phyloP scores from a whole-genome alignment of 2,113 vertebrate genomes.

The Podilymbus podiceps region DNA sequence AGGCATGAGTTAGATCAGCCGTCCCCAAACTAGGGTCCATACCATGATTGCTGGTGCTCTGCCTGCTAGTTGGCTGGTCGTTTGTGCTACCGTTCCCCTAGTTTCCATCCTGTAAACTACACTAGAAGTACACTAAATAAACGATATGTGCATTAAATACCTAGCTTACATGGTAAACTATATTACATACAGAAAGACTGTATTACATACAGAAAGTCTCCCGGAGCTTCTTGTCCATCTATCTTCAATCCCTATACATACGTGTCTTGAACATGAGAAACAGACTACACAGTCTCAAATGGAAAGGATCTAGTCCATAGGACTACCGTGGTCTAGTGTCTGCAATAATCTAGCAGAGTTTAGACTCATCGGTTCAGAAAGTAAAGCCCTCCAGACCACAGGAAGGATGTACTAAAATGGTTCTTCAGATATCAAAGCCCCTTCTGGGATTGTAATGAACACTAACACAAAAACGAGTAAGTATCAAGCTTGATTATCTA shows the following conservation, averaged over 20 bases:
- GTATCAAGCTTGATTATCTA: neutral
- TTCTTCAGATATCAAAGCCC: neutral
- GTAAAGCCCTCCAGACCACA: neutral
- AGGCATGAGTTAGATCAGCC: neutral
- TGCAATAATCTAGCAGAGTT: neutral
- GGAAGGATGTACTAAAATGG: neutral
- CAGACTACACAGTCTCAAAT: neutral
- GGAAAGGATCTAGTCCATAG: neutral
- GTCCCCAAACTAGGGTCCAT: neutral
- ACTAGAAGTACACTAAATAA: neutral
- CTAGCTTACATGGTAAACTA: neutral
- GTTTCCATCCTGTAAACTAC: neutral
- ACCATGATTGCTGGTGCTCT: neutral
- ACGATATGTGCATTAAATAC: no score
- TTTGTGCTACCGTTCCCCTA: neutral
- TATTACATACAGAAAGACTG: neutral
- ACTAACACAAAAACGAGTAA: neutral
- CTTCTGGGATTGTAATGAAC: neutral
- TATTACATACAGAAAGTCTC: neutral
- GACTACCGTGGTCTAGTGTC: neutral
- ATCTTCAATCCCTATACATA: neutral
- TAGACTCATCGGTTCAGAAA: neutral
- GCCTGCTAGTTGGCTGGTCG: neutral
- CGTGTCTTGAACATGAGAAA: neutral
- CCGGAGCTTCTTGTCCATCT: neutral